A percentile compares a stretch with the other conserved stretches of the same genome.
Evolutionary conservation across 2,888 invertebrate species (phyloP).

Genomic region (Calameuta pallipes): DNA sequence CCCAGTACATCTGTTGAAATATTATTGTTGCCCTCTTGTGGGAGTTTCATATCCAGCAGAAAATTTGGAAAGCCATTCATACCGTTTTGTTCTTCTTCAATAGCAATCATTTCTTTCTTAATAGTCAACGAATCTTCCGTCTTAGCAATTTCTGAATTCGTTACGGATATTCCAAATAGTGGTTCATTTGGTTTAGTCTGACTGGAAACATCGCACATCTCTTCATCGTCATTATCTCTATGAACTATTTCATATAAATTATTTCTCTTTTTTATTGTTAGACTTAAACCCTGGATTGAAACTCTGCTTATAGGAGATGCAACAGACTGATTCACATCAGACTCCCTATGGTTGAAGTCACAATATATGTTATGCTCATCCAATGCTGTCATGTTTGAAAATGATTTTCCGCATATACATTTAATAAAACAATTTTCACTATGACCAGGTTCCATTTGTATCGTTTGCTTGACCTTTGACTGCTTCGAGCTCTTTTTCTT

Average conservation of each 20-base stretch:
- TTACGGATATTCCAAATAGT: conserved; percentile 34
- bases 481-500: conserved; percentile 13
- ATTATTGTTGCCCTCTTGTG: conserved; percentile 33
- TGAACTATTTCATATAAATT: conserved; percentile 60
- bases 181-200: conserved; percentile 28
- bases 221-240: conserved; percentile 40
- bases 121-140: conserved; percentile 3
- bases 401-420: conserved; percentile 51
- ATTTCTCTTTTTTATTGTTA: conserved; percentile 61
- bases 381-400: conserved; percentile 50
- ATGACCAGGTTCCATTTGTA: background rate
- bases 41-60: conserved; percentile 26
- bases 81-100: conserved; percentile 13
- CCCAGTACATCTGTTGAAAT: conserved; percentile 41
- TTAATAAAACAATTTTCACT: background rate
- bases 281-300: conserved; percentile 56
- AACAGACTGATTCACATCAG: conserved; percentile 7
- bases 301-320: conserved; percentile 44
- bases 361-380: conserved; percentile 50
- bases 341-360: conserved; percentile 12
- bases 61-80: conserved; percentile 31
- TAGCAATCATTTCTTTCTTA: background rate
- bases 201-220: conserved; percentile 30
- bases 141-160: conserved; percentile 22
- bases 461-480: background rate